Evolutionary conservation across 2,113 vertebrate species (phyloP), one percentile per base, ranked within the genome.

Genomic region (Rhea americana): DNA sequence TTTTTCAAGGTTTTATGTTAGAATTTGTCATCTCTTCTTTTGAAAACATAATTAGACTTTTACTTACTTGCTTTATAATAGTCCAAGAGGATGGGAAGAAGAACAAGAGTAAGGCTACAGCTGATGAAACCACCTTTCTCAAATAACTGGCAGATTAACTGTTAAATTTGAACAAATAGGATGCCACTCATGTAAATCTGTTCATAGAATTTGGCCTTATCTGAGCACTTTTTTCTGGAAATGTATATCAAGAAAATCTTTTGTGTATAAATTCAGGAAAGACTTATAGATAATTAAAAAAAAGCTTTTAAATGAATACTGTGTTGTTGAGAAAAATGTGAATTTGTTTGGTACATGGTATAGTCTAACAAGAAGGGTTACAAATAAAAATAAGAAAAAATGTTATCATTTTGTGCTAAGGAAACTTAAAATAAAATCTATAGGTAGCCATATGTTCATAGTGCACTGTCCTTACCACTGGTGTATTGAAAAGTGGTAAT

Each of bases 391-490:
- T 6, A 58, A 3, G 37, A 19, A n/a, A 53, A 51, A 74, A 3
- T 19, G 1, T 0, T 9, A 17, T 30, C 17, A 14, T n/a, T 55
- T 90, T 73, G 35, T 22, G 1, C 2, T 63, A 56, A 47, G 6
- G 5, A 74, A 77, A 74, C 7, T 45, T n/a, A 16, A 56, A 47
- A 47, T 41, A 30, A 83, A 48, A n/a, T 63, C 10, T 18, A 19
- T 6, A 45, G 3, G 30, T 72, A 32, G 25, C 3, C 32, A n/a
- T 28, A 17, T 43, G 3, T 28, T 45, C 13, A 37, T 17, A 48
- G 26, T 72, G 5, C 51, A 3, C 7, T 88, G 14, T 51, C 12
- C 3, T 55, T 59, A 58, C 6, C 22, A 28, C 4, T 0, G 0
- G 1, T 2, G 41, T 53, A 3, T 65, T 86, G 56, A 22, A 47